A percentile compares a stretch with the other conserved stretches of the same genome.
phyloP scores from a whole-genome alignment of 2,797 vertebrate genomes.

The Lacerta agilis region DNA sequence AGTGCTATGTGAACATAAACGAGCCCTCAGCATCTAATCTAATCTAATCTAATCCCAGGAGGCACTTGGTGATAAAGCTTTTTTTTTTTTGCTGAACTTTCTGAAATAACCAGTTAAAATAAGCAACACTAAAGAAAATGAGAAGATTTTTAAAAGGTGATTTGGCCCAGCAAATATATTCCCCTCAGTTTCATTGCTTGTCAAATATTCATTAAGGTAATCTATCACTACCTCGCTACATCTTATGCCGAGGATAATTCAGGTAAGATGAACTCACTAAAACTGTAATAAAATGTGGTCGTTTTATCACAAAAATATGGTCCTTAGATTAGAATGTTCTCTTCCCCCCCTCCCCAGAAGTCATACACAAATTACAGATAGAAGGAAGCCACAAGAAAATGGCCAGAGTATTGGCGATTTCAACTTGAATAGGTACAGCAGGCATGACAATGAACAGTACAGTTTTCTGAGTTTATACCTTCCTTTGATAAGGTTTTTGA shows the following conservation, averaged over 20 bases:
- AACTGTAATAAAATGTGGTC: conserved; percentile 19
- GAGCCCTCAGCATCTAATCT: no score
- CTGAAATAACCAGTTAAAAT: conserved; percentile 23
- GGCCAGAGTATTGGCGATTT: conserved; percentile 8
- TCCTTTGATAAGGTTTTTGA: background rate
- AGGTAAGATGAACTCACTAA: conserved; percentile 4
- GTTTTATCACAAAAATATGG: conserved; percentile 22
- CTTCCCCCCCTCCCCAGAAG: background rate
- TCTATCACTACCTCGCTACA: conserved; percentile 7
- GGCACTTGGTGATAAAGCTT: background rate
- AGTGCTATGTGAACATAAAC: no score
- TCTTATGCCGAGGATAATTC: conserved; percentile 17
- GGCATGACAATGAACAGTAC: conserved; percentile 1
- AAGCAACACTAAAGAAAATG: conserved; percentile 29
- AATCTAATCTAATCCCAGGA: no score
- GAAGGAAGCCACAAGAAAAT: conserved; percentile 9
- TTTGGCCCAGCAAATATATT: conserved; percentile 32
- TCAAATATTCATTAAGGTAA: conserved; percentile 32
- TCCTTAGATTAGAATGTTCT: background rate
- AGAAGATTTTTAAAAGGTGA: conserved; percentile 25
- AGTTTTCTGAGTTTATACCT: conserved; percentile 11
- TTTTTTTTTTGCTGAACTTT: background rate
- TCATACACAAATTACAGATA: conserved; percentile 14
- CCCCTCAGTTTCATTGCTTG: conserved; percentile 32
- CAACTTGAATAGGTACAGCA: background rate